Percentiles rank a stretch among this genome's conserved stretches.
Conservation (phyloP, 1,140 invertebrate genomes). For the Neelides sp. region DNA sequence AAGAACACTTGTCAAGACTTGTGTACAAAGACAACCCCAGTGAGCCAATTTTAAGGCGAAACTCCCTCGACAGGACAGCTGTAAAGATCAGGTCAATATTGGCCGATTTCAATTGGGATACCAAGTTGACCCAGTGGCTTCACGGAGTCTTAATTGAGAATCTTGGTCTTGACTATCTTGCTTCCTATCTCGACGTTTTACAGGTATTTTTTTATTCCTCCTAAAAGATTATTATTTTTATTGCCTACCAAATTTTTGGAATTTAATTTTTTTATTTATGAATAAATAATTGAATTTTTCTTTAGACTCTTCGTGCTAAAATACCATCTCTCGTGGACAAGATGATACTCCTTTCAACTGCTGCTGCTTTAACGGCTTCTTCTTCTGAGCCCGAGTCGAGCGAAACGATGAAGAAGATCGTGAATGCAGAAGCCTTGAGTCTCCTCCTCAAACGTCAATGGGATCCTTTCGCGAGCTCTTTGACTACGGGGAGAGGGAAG, state of each 20-base stretch:
- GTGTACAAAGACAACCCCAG: conserved; percentile 42
- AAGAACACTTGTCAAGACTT: conserved; percentile 54
- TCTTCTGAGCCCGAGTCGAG: background rate
- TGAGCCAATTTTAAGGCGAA: conserved; percentile 53
- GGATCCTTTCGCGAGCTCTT: conserved; percentile 51
- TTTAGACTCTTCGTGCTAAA: conserved; percentile 57
- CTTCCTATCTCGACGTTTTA: conserved; percentile 64
- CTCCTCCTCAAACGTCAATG: conserved; percentile 59
- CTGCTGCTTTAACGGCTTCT: conserved; percentile 3
- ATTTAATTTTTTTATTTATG: background rate
- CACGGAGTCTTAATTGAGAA: conserved; percentile 59
- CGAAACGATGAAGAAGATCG: conserved; percentile 6
- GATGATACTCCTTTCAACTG: conserved; percentile 48
- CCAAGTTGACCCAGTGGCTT: conserved; percentile 61
- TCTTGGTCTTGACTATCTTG: conserved; percentile 50
- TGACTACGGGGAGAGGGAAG: conserved; percentile 48
- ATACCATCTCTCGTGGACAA: conserved; percentile 63
- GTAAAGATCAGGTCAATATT: conserved; percentile 52
- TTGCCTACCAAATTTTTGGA: background rate
- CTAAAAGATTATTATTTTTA: background rate
- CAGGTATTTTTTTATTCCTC: conserved; percentile 38
- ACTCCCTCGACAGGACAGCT: conserved; percentile 56
- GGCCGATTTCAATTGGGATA: conserved; percentile 54
- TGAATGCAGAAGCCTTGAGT: conserved; percentile 45
- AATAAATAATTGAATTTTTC: conserved; percentile 19